Evolutionary conservation across 2,113 vertebrate species (phyloP).

Genomic region (Chlorodrepanis virens): DNA sequence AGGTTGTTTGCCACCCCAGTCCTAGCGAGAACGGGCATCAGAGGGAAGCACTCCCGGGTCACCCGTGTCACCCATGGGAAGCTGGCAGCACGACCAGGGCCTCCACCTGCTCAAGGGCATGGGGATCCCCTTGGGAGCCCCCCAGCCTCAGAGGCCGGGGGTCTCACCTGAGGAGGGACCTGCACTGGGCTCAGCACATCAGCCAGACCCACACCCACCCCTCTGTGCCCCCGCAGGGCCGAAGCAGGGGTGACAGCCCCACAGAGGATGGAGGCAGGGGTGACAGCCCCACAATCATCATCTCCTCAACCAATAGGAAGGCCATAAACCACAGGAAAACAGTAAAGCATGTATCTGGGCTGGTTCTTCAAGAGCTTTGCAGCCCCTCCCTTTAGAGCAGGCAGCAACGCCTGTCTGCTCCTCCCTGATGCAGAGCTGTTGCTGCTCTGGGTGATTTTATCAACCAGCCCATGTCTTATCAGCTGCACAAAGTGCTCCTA

Average conservation of each 20-base stretch:
- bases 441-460: background rate
- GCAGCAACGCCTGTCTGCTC: background rate
- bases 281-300: accelerated
- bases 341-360: accelerated
- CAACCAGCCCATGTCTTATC: background rate
- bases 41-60: background rate
- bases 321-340: background rate
- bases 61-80: accelerated
- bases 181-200: background rate
- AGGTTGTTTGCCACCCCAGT: background rate
- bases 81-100: accelerated
- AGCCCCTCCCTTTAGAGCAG: background rate
- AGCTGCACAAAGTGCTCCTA: background rate
- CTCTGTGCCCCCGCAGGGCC: accelerated
- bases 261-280: no score
- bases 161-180: background rate
- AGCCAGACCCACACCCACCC: accelerated
- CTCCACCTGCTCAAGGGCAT: background rate
- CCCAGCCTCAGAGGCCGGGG: background rate
- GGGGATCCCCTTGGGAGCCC: accelerated
- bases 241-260: background rate
- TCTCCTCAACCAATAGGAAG: background rate
- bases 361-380: background rate
- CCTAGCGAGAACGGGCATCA: accelerated
- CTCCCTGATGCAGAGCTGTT: background rate